Conservation (phyloP, 2,888 invertebrate genomes). For the Xestia rhomboidea region DNA sequence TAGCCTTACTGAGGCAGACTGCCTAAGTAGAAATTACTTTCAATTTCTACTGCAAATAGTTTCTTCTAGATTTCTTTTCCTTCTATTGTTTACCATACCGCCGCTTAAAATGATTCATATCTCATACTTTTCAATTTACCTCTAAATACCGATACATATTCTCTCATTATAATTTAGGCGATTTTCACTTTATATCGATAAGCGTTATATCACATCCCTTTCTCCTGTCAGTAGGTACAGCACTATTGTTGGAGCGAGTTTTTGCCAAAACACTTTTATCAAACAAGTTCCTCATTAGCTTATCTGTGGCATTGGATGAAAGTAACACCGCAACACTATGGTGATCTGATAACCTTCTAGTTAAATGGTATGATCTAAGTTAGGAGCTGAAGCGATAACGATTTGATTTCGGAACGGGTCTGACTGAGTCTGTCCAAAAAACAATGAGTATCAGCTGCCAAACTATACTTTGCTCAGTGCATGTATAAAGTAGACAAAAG, state of each 20-base stretch:
- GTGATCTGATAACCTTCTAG: slow-evolving; percentile 69
- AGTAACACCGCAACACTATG: slow-evolving; percentile 68
- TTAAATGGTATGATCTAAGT: background rate
- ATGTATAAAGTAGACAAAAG: too few species aligned
- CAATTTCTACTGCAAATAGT: background rate
- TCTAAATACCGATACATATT: slow-evolving; percentile 33
- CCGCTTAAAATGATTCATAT: slow-evolving; percentile 30
- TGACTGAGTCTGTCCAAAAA: too few species aligned
- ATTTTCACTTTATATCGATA: slow-evolving; percentile 57
- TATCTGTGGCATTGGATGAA: slow-evolving; percentile 75
- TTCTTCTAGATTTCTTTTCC: background rate
- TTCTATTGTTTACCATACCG: slow-evolving; percentile 5
- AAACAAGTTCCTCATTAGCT: slow-evolving; percentile 76
- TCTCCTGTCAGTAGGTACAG: slow-evolving; percentile 64
- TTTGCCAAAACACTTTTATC: slow-evolving; percentile 73
- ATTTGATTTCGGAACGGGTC: background rate
- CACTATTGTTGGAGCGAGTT: slow-evolving; percentile 68
- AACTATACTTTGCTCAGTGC: too few species aligned
- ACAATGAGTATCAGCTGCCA: too few species aligned
- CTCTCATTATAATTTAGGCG: slow-evolving; percentile 43
- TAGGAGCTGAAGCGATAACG: slow-evolving; percentile 33
- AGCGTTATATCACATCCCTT: slow-evolving; percentile 65
- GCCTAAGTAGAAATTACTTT: background rate
- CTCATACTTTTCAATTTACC: slow-evolving; percentile 33
- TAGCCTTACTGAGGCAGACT: background rate